Conservation (phyloP, 2,113 vertebrate species). For the Triplophysa rosa region DNA sequence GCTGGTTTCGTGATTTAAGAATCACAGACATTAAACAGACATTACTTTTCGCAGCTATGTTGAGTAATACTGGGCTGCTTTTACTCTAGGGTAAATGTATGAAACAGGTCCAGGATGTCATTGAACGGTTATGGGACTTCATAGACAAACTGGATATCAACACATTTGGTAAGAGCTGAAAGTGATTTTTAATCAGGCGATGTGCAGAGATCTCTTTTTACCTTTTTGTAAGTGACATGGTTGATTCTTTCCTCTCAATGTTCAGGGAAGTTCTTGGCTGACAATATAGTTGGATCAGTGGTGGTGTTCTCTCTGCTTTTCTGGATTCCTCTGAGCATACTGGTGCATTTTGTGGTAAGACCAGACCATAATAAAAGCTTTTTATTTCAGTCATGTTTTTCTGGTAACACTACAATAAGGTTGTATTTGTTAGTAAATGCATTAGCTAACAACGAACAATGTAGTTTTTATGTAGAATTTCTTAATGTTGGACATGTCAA, state of each 20-base stretch:
- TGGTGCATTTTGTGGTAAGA: constrained; percentile 98
- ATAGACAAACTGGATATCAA: constrained; percentile 98
- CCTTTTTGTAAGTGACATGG: background rate
- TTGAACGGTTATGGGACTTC: constrained; percentile 96
- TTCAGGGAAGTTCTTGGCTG: constrained; percentile 93
- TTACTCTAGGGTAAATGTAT: constrained; percentile 89
- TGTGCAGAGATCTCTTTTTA: background rate
- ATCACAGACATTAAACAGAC: background rate
- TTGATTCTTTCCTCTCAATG: constrained; percentile 23
- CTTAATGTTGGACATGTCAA: too few relatives aligned
- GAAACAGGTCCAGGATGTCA: constrained; percentile 96
- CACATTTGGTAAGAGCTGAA: constrained; percentile 83
- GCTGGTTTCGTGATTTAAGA: background rate
- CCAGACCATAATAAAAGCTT: background rate
- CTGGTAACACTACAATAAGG: too few relatives aligned
- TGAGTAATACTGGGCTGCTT: background rate
- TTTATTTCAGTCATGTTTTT: background rate
- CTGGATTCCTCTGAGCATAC: constrained; percentile 97
- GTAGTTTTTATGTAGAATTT: too few relatives aligned
- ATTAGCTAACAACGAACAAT: too few relatives aligned
- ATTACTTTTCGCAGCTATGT: background rate
- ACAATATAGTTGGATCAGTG: constrained; percentile 98
- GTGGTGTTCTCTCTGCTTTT: constrained; percentile 95
- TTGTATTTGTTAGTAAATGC: too few relatives aligned
- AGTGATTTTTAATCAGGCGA: background rate